Evolutionary conservation across 2,888 invertebrate genomes (phyloP), one percentile per base, ranked within the genome.

Genomic region (Lepetodrilus schrolli): DNA sequence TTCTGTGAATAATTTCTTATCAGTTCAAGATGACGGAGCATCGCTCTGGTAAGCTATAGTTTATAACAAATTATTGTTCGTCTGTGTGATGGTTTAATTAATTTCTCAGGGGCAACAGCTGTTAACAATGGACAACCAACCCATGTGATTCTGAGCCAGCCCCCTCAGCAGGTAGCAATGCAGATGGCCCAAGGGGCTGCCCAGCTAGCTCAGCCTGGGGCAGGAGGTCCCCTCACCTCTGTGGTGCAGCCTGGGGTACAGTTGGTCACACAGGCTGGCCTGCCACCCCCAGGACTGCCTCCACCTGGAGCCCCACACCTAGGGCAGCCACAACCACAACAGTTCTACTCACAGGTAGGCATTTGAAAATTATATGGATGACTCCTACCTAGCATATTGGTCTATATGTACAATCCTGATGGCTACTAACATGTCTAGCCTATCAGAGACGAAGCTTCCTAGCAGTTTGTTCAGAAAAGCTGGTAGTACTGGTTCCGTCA

Each of bases 91-190:
- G n/a, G n/a, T n/a, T n/a, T n/a, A n/a, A n/a, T n/a, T n/a, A n/a
- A n/a, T n/a, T n/a, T n/a, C n/a, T 1, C 47, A 70, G 70, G 49
- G 4, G 49, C 70, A 23, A 5, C 70, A 7, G 20, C 70, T 72
- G 75, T 76, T 70, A 68, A 37, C 51, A 70, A 34, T 69, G 70
- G 23, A 20, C 66, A 68, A 37, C 72, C 71, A 17, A 74, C 66
- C 37, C 78, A 77, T 58, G 70, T 80, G 47, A 49, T 80, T 5
- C 74, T 80, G 17, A 76, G 80, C 58, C 71, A 76, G 70, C 58
- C 75, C n/a, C 74, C 76, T 0, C 70, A 70, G 49, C 66, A n/a
- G 1, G 38, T 66, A 17, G 23, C 66, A 20, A n/a, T 34, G 26
- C 68, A 68, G 21, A 47, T 68, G 21, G 43, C 43, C 13, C 65